phyloP scores from a whole-genome alignment of 92 coral and sea anemone species.

The Phenganax subtilis region DNA sequence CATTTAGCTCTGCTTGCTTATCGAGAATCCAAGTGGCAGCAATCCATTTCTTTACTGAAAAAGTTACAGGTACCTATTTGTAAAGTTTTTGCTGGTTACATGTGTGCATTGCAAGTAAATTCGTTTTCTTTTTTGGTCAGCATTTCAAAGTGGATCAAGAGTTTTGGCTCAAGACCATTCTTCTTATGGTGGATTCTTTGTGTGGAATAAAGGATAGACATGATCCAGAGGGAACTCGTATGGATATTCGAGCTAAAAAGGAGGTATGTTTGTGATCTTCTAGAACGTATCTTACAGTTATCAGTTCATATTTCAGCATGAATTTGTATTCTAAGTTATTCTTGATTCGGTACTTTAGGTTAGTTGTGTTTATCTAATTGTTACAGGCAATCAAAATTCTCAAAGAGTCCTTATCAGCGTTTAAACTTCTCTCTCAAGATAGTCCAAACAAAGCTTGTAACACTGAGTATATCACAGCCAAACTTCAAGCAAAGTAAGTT shows the following conservation, averaged over 20 bases:
- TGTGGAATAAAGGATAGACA: constrained; percentile 63
- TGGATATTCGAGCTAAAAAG: constrained; percentile 58
- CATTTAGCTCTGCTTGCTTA: constrained; percentile 84
- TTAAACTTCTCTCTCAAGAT: constrained; percentile 66
- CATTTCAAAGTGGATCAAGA: constrained; percentile 72
- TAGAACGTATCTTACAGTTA: not conserved
- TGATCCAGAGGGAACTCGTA: constrained; percentile 48
- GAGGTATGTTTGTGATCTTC: constrained; percentile 43
- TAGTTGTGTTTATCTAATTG: not conserved
- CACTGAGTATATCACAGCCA: constrained; percentile 80
- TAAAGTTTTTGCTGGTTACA: not conserved
- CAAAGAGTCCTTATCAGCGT: constrained; percentile 54
- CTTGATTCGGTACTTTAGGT: not conserved
- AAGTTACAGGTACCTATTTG: constrained; percentile 72
- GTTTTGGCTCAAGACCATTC: constrained; percentile 75
- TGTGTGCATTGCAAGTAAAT: not conserved
- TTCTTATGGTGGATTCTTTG: constrained; percentile 69
- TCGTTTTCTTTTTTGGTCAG: constrained; percentile 35
- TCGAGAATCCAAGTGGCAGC: constrained; percentile 96
- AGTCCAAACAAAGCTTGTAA: constrained; percentile 85
- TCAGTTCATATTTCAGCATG: not conserved
- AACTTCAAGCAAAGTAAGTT: constrained; percentile 76
- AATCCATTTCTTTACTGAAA: constrained; percentile 67
- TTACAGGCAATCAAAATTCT: constrained; percentile 59
- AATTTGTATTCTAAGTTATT: not conserved